A percentile compares a stretch with the other conserved stretches of the same genome.
These are phyloP conservation scores for Macropus fuliginosus DNA, from an alignment of 2,797 vertebrate genomes.

Conservation along the genomic window DNA sequence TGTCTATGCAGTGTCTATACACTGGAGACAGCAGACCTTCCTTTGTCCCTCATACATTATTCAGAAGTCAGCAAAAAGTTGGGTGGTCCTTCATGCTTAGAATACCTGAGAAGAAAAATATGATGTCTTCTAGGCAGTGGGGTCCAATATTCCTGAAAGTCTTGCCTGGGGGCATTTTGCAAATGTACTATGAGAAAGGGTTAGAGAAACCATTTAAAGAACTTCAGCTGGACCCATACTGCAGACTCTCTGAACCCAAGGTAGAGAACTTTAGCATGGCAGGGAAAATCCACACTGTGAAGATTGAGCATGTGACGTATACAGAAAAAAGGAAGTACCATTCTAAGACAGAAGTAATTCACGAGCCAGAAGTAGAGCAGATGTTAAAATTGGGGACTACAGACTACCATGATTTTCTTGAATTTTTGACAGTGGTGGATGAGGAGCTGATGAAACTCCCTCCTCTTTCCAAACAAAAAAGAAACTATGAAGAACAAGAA, in stretches of 20 bases:
- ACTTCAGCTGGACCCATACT: slow-evolving; percentile 93
- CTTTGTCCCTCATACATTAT: slow-evolving; percentile 89
- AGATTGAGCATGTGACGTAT: slow-evolving; percentile 94
- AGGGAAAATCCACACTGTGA: slow-evolving; percentile 95
- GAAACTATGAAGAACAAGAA: slow-evolving; percentile 94
- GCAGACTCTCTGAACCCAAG: slow-evolving; percentile 92
- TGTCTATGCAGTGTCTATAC: not conserved
- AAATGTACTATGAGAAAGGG: slow-evolving; percentile 97
- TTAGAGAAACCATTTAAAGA: slow-evolving; percentile 98
- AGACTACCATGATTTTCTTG: slow-evolving; percentile 90
- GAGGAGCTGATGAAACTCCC: slow-evolving; percentile 92
- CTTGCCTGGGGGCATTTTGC: slow-evolving; percentile 91
- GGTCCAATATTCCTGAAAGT: slow-evolving; percentile 96
- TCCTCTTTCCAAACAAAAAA: slow-evolving; percentile 85
- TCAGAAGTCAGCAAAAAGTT: slow-evolving; percentile 89
- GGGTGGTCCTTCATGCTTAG: slow-evolving; percentile 98
- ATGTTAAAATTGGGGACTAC: slow-evolving; percentile 96
- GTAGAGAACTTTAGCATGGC: slow-evolving; percentile 93
- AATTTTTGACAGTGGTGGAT: slow-evolving; percentile 91
- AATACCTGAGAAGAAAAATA: slow-evolving; percentile 98
- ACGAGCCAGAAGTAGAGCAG: slow-evolving; percentile 92
- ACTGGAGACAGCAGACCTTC: slow-evolving; percentile 68
- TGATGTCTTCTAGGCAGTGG: slow-evolving; percentile 99
- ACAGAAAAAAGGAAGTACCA: slow-evolving; percentile 93
- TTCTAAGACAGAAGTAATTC: slow-evolving; percentile 91